phyloP scores from a whole-genome alignment of 2,888 invertebrate genomes.

The Chrysomela aeneicollis region DNA sequence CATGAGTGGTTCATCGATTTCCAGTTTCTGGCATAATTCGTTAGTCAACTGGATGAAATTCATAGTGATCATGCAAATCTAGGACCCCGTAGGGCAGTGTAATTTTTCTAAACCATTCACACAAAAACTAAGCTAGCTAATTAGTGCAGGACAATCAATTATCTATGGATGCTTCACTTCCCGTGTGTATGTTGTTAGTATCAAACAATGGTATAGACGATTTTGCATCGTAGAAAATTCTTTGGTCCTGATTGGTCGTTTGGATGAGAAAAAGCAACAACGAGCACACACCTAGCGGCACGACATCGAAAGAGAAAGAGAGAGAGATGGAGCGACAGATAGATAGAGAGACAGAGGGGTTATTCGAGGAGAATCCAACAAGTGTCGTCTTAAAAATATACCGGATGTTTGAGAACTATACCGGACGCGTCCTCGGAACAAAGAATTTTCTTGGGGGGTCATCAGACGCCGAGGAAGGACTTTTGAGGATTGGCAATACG shows the following conservation, averaged over 20 bases:
- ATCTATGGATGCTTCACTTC: not conserved
- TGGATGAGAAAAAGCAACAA: slow-evolving; percentile 54
- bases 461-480: slow-evolving; percentile 29
- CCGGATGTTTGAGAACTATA: slow-evolving; percentile 9
- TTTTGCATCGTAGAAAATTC: slow-evolving; percentile 61
- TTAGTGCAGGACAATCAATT: not conserved
- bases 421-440: slow-evolving; percentile 59
- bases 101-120: too few species aligned
- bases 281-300: slow-evolving; percentile 59
- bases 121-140: not conserved
- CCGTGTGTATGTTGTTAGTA: slow-evolving; percentile 13
- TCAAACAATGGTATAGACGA: slow-evolving; percentile 35
- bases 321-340: not conserved
- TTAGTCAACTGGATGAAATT: too few species aligned
- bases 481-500: slow-evolving; percentile 22
- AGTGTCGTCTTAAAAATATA: slow-evolving; percentile 40
- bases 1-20: too few species aligned
- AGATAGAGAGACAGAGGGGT: slow-evolving; percentile 33
- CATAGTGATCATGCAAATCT: too few species aligned
- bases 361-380: slow-evolving; percentile 39
- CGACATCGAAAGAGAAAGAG: slow-evolving; percentile 54
- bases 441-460: slow-evolving; percentile 59
- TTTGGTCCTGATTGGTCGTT: slow-evolving; percentile 60
- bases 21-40: too few species aligned
- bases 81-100: too few species aligned